phyloP scores from a whole-genome alignment of 2,113 vertebrate genomes.

The Nannospalax galili region DNA sequence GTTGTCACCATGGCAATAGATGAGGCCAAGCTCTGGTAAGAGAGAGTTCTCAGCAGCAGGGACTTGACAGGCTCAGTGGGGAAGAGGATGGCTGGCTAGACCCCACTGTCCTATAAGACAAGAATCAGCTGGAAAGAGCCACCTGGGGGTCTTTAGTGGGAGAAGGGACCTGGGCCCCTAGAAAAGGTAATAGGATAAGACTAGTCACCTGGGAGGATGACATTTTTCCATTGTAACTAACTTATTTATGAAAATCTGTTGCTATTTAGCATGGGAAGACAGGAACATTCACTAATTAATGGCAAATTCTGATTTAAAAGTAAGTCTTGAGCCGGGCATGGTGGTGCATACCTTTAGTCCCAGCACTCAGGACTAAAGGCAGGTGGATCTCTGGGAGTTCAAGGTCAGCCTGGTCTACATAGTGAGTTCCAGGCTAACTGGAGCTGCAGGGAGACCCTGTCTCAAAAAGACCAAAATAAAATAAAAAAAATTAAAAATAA shows the following conservation, averaged over 20 bases:
- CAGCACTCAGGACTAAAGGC: too few species aligned
- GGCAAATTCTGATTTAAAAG: neutral
- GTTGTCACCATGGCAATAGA: constrained; percentile 70
- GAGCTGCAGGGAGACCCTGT: too few species aligned
- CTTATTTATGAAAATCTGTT: neutral
- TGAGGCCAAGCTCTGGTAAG: constrained; percentile 46
- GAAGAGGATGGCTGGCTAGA: constrained; percentile 39
- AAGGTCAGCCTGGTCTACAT: too few species aligned
- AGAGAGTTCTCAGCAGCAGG: constrained; percentile 69
- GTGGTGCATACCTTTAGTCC: too few species aligned
- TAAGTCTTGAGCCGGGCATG: too few species aligned
- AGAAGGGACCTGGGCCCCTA: neutral
- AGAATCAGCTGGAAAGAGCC: constrained; percentile 40
- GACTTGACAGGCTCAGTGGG: constrained; percentile 45
- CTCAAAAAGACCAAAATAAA: too few species aligned
- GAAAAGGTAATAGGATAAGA: neutral
- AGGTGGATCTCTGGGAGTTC: too few species aligned
- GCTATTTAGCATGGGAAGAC: neutral
- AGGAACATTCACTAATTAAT: neutral
- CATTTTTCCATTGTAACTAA: neutral
- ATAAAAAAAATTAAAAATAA: too few species aligned
- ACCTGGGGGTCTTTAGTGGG: neutral
- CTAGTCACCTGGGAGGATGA: neutral
- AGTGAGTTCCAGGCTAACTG: too few species aligned
- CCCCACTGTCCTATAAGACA: neutral